These are phyloP conservation scores for Agonum fuliginosum DNA, from an alignment of 2,888 invertebrate genomes.

Conservation along the genomic window DNA sequence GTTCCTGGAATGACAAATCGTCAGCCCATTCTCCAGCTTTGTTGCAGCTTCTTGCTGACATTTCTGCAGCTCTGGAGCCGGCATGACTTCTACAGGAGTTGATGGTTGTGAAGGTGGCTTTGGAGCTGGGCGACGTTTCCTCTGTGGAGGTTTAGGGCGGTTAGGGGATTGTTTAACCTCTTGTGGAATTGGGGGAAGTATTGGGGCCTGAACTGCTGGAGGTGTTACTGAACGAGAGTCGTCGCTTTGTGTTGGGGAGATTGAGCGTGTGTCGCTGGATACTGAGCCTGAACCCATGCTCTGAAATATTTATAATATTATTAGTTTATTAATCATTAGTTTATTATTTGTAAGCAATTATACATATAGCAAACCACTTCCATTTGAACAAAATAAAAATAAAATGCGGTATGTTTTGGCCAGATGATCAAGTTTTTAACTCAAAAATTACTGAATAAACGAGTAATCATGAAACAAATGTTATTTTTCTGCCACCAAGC, in stretches of 20 bases:
- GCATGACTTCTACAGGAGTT: constrained; percentile 53
- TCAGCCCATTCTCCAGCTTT: constrained; percentile 69
- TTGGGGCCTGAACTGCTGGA: constrained; percentile 67
- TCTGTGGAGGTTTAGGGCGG: constrained; percentile 74
- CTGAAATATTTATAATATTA: constrained; percentile 64
- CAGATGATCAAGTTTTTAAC: too few species aligned
- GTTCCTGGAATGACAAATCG: constrained; percentile 81
- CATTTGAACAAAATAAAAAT: constrained; percentile 10
- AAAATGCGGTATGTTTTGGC: background rate
- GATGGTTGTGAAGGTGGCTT: constrained; percentile 73
- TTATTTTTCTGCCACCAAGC: constrained; percentile 23
- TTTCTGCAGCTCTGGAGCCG: constrained; percentile 62
- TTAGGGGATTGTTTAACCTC: constrained; percentile 69
- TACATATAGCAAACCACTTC: constrained; percentile 18
- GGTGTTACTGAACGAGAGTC: constrained; percentile 73
- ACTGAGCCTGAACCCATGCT: constrained; percentile 71
- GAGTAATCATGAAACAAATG: background rate
- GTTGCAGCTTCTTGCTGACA: constrained; percentile 51
- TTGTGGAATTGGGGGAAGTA: constrained; percentile 65
- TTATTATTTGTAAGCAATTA: background rate
- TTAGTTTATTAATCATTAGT: background rate
- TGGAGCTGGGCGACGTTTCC: constrained; percentile 77
- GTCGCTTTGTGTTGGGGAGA: constrained; percentile 79
- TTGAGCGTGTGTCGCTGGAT: constrained; percentile 71
- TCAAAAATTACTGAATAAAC: too few species aligned